Evolutionary conservation across 2,113 vertebrate species (phyloP), one percentile per base, ranked within the genome.

Genomic region (Rhadina sibilatrix): DNA sequence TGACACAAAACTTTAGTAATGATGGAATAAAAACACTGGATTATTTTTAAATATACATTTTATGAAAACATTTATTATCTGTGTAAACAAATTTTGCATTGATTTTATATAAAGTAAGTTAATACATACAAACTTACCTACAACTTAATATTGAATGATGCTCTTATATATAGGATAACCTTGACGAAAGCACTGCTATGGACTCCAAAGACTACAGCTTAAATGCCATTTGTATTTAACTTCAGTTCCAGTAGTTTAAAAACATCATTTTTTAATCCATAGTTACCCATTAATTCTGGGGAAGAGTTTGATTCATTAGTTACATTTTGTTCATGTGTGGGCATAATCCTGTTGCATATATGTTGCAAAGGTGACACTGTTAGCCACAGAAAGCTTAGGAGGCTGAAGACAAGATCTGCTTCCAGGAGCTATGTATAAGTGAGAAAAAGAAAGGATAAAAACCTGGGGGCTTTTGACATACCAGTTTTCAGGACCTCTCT

Each of bases 21-120:
- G 13, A 35, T 7, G 5, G 11, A 87, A 92, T 90, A 68, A 78
- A 87, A 75, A 42, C 9, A 72, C 16, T 38, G 11, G 30, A 83
- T 59, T 65, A 47, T 60, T 87, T 89, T 18, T 53, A 87, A 52
- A 30, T 69, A 64, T 64, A 68, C 50, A 46, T 46, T 68, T 69
- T 87, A 44, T 96, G 80, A 76, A 93, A 91, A 83, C 28, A 84
- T 94, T 89, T 94, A 89, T 91, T n/a, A 8, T 76, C 57, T 46
- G 21, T 94, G 89, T 75, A 72, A 94, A 92, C 47, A 89, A 70
- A 72, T 66, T 84, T 74, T 84, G 68, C 69, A 79, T 82, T 82
- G 33, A 46, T 84, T 93, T 93, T 82, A 89, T 85, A 74, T 66
- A 50, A 89, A 87, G 46, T 89, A 64, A 69, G 23, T 90, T 89